Conservation (phyloP, 2,888 invertebrate species). For the Athrips mouffetella region DNA sequence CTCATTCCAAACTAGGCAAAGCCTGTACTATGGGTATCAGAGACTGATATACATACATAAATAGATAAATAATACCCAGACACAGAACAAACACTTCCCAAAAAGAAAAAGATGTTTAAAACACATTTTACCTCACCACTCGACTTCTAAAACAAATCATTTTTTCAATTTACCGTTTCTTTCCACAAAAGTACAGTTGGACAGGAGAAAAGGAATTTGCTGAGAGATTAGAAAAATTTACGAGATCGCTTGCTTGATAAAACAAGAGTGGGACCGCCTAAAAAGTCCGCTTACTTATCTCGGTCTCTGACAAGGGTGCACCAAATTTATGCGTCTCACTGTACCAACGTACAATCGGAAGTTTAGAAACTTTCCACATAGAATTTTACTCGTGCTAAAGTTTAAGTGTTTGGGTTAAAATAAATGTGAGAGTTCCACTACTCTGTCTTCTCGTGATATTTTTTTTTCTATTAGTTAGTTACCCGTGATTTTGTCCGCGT, state of each 20-base stretch:
- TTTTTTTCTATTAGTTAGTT: no score
- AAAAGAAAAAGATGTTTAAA: no score
- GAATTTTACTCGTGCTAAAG: no score
- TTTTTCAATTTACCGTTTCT: slow-evolving; percentile 6
- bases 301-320: slow-evolving; percentile 29
- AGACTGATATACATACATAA: no score
- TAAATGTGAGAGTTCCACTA: background rate
- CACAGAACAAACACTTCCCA: no score
- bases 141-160: slow-evolving; percentile 9
- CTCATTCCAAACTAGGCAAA: no score
- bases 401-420: no score
- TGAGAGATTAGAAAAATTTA: slow-evolving; percentile 62
- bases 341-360: slow-evolving; percentile 13
- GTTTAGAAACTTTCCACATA: slow-evolving; percentile 2
- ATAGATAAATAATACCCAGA: no score
- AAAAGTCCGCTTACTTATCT: slow-evolving; percentile 38
- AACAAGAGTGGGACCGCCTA: slow-evolving; percentile 28
- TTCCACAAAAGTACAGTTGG: slow-evolving; percentile 18
- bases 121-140: no score
- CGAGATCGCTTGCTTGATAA: slow-evolving; percentile 38
- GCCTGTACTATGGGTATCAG: no score
- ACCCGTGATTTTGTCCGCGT: background rate
- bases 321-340: slow-evolving; percentile 21
- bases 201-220: slow-evolving; percentile 35
- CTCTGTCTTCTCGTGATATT: no score